A percentile compares a stretch with the other conserved stretches of the same genome.
Evolutionary conservation across 2,888 invertebrate species (phyloP).

Genomic region (Axea sp.): DNA sequence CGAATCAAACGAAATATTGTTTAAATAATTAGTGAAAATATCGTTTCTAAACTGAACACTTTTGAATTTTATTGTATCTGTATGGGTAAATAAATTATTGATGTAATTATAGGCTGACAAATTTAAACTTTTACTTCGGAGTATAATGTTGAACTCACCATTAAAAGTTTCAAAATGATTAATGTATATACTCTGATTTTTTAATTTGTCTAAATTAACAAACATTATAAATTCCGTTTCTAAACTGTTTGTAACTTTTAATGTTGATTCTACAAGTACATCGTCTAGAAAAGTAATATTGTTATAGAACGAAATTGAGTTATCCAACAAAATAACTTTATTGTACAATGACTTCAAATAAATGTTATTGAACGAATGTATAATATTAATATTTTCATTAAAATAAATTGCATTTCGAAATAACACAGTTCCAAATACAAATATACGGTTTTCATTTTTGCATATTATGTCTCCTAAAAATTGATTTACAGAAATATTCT

Average conservation of each 20-base stretch:
- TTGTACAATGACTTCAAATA: slow-evolving; percentile 1
- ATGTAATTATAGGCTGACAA: too few species aligned
- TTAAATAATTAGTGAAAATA: slow-evolving; percentile 12
- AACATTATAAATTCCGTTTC: slow-evolving; percentile 13
- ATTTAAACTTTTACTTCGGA: too few species aligned
- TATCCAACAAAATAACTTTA: slow-evolving; percentile 4
- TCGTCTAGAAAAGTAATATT: slow-evolving; percentile 18
- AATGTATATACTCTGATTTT: slow-evolving; percentile 1
- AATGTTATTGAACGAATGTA: slow-evolving; percentile 7
- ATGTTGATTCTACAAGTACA: slow-evolving; percentile 1
- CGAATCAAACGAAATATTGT: not conserved
- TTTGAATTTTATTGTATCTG: slow-evolving; percentile 19
- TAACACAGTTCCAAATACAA: slow-evolving; percentile 5
- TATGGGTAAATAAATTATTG: too few species aligned
- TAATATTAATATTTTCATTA: not conserved
- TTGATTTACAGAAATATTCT: too few species aligned
- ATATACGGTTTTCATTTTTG: not conserved
- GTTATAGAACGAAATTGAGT: not conserved
- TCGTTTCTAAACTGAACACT: slow-evolving; percentile 3
- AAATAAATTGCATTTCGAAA: slow-evolving; percentile 2
- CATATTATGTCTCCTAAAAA: too few species aligned
- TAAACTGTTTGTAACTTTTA: slow-evolving; percentile 6
- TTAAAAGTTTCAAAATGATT: slow-evolving; percentile 7
- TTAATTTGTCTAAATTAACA: slow-evolving; percentile 10
- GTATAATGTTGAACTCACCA: too few species aligned